Base-by-base conservation (phyloP, 1,140 invertebrate genomes). In the Apis dorsata region DNA sequence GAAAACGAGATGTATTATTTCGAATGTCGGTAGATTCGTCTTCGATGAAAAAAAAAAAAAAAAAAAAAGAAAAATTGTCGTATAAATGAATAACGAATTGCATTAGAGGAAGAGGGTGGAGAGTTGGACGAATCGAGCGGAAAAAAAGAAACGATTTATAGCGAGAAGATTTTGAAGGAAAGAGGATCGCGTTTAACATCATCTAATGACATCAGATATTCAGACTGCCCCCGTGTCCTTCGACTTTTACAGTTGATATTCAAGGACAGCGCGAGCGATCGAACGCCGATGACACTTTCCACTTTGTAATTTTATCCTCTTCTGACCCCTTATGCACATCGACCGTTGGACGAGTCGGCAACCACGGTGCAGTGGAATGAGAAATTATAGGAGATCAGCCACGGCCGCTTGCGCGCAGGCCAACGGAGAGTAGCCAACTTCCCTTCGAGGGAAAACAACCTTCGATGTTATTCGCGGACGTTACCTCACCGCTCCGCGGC, bases 231-330 rank as follows among this genome's bases (percentile, higher is more conserved):
- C 65, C 15, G 59, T 44, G 84, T 88, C 84, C 87, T 85, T 85
- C 87, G 86, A 78, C 80, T 88, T 76, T 80, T 87, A 60, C 83
- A 59, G 73, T 85, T 73, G 86, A 85, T 88, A 83, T 88, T 88
- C 87, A 88, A 88, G 87, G 87, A 88, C 86, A 85, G 9, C 76
- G 76, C 5, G 66, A 51, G 49, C 87, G 87, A 88, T 88, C 87
- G 87, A 88, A 88, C 87, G 77, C 73, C 86, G 87, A 88, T 85
- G 86, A 88, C 87, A 88, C 87, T 88, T 88, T 85, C 79, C 86
- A 88, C 79, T 85, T 85, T 85, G 86, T 88, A 88, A 88, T 88
- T 88, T 85, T 88, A 88, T 88, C 86, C 87, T 88, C 86, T 80
- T 88, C 70, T 83, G 86, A 88, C 86, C 87, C 87, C 87, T 88